phyloP scores from a whole-genome alignment of 2,888 invertebrate species.

The Metellina segmentata region DNA sequence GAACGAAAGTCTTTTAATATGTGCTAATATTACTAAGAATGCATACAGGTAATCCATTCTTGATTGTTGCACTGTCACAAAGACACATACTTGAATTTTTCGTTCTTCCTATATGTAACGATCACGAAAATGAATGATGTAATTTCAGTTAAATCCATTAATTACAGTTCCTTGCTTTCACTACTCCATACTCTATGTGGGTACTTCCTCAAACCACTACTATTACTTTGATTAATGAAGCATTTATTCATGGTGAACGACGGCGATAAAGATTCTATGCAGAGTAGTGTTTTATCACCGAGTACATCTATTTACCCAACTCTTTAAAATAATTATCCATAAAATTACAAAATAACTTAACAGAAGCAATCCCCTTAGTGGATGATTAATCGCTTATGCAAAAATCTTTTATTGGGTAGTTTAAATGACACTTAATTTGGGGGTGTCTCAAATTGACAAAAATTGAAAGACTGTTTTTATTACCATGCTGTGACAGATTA shows the following conservation, averaged over 20 bases:
- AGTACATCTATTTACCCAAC: not conserved
- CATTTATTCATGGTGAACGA: constrained; percentile 1
- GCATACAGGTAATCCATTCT: too few species aligned
- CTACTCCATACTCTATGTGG: not conserved
- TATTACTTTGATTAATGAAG: constrained; percentile 3
- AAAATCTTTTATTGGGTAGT: not conserved
- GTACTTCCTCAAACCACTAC: not conserved
- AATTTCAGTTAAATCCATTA: not conserved
- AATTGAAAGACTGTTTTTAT: not conserved
- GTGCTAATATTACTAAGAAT: too few species aligned
- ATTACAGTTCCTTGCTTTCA: not conserved
- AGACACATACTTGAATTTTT: too few species aligned
- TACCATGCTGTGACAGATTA: not conserved
- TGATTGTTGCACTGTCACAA: too few species aligned
- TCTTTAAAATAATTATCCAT: not conserved
- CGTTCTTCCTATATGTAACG: not conserved
- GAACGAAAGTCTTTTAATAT: too few species aligned
- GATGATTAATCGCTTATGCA: not conserved
- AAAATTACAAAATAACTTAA: not conserved
- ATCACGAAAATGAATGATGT: not conserved
- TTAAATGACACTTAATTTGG: not conserved
- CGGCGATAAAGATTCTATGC: not conserved
- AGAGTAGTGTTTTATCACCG: not conserved
- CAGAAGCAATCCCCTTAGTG: not conserved
- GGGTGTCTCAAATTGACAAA: not conserved